Evolutionary conservation across 2,113 vertebrate species (phyloP), one percentile per base, ranked within the genome.

Genomic region (Lepus europaeus): DNA sequence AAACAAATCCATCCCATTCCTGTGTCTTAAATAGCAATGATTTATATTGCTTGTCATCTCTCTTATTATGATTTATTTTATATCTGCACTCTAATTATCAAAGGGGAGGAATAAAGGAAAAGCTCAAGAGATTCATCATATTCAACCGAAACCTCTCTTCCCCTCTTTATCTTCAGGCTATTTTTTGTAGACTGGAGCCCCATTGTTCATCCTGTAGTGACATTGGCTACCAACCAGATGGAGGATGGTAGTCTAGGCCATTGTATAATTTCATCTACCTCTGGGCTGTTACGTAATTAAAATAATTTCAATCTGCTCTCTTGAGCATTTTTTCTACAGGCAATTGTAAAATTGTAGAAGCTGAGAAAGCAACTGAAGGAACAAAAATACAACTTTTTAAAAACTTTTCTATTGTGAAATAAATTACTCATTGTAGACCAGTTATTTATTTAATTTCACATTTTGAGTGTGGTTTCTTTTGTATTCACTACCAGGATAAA

Each of bases 81-180:
- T 97, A 96, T 92, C 94, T 96, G 91, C 69, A 86, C 81, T 96
- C 66, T 94, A 95, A 94, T 92, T 96, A 95, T 95, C 89, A 81
- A 96, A 86, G 29, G 70, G 82, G 92, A 93, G 86, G 83, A 92
- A 97, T 92, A 95, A 96, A 97, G 82, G 90, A 94, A 95, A 92
- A 93, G 61, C 80, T 96, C 69, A 11, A 94, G 93, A 95, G 70
- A 97, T 96, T 94, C 78, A 94, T 97, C 90, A 59, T 77, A 87
- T 69, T 96, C 68, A 80, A 91, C 77, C 1, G n/a, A 93, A 95
- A 84, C 33, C 29, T 39, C 22, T 86, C 16, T 88, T 45, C 6
- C 9, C 25, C 22, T 10, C 66, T 97, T 92, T 95, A 93, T 95
- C 96, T 96, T 59, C 36, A 94, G 90, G 92, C 94, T 93, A 79